Evolutionary conservation across 2,113 vertebrate species (phyloP).

Genomic region (Rhizomys pruinosus): DNA sequence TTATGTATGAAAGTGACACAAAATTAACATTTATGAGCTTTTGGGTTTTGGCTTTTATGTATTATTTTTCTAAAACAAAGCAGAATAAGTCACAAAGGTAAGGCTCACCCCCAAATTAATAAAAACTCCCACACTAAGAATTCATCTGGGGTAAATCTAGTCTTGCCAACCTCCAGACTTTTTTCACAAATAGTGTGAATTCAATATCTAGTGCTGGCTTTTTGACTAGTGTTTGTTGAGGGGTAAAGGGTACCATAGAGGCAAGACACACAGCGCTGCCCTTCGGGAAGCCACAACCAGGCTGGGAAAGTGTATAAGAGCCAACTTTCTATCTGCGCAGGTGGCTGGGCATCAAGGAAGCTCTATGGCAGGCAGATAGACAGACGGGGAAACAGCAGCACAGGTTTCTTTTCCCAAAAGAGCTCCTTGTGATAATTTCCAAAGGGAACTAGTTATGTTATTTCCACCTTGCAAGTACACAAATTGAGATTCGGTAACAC

Average conservation of each 20-base stretch:
- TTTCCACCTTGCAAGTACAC: neutral
- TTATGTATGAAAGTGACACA: neutral
- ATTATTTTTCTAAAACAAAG: neutral
- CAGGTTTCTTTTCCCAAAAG: neutral
- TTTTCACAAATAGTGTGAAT: neutral
- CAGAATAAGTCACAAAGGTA: neutral
- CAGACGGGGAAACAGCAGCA: neutral
- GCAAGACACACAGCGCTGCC: neutral
- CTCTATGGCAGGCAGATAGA: neutral
- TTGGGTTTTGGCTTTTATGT: neutral
- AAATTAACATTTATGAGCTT: neutral
- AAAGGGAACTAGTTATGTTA: neutral
- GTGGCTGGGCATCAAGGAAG: neutral
- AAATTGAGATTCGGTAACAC: neutral
- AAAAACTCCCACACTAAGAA: neutral
- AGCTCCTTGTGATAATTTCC: neutral
- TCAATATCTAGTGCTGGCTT: neutral
- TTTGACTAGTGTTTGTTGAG: neutral
- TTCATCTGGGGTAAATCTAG: neutral
- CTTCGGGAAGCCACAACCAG: neutral
- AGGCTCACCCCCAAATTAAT: neutral
- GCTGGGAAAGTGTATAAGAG: neutral
- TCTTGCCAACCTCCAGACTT: neutral
- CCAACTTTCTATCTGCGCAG: neutral
- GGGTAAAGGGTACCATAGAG: neutral